These are phyloP conservation scores for Tiliacea citrago DNA, from an alignment of 2,888 invertebrate genomes.

Conservation along the genomic window DNA sequence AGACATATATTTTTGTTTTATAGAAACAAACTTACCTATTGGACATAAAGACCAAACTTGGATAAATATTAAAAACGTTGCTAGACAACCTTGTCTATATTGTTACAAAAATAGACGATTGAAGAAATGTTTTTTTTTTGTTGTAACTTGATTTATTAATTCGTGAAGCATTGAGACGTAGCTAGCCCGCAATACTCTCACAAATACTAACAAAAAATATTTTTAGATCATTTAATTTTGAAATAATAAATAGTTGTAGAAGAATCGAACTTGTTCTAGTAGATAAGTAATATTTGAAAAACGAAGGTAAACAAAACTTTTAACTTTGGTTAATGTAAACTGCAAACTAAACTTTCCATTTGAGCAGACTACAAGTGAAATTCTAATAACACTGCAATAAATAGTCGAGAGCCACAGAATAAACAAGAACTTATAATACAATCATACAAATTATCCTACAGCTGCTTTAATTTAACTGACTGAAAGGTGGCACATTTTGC, in stretches of 20 bases:
- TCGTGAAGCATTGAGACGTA: background rate
- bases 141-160: slow-evolving; percentile 12
- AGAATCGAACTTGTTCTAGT: background rate
- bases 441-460: slow-evolving; percentile 44
- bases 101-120: slow-evolving; percentile 10
- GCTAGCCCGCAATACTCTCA: background rate
- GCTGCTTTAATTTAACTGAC: slow-evolving; percentile 28
- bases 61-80: background rate
- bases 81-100: slow-evolving; percentile 10
- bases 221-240: background rate
- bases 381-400: background rate
- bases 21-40: background rate
- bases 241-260: background rate
- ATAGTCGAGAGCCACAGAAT: slow-evolving; percentile 13
- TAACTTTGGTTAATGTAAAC: background rate
- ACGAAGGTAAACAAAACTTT: background rate
- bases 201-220: slow-evolving; percentile 11
- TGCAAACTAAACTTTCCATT: background rate
- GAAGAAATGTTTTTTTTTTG: slow-evolving; percentile 20
- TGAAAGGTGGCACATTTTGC: slow-evolving; percentile 56
- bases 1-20: slow-evolving; percentile 11
- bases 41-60: slow-evolving; percentile 8
- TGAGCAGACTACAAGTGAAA: background rate
- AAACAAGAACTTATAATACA: slow-evolving; percentile 26
- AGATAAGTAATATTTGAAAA: background rate